phyloP scores from a whole-genome alignment of 2,888 invertebrate genomes.

The Parnassius orleans region DNA sequence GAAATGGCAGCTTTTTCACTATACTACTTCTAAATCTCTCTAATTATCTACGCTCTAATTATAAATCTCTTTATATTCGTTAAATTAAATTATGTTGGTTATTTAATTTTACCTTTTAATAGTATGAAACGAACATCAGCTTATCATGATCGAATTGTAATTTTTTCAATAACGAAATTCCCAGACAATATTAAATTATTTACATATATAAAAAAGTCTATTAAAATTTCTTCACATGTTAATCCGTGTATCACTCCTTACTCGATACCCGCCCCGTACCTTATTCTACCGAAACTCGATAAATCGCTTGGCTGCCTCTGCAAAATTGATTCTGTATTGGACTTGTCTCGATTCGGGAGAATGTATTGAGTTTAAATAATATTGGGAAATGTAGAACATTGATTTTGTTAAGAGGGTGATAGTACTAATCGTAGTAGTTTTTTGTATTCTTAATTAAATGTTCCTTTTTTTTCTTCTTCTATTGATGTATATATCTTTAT shows the following conservation, averaged over 20 bases:
- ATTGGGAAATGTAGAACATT: background rate
- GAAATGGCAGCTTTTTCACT: too few species aligned
- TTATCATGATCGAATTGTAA: too few species aligned
- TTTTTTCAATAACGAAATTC: background rate
- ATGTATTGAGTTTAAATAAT: conserved; percentile 33
- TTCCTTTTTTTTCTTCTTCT: too few species aligned
- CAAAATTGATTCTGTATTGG: conserved; percentile 37
- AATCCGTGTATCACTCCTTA: conserved; percentile 21
- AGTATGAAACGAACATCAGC: too few species aligned
- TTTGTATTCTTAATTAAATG: too few species aligned
- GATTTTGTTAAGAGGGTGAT: background rate
- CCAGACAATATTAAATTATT: conserved; percentile 2
- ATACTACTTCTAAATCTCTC: too few species aligned
- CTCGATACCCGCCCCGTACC: conserved; percentile 25
- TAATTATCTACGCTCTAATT: too few species aligned
- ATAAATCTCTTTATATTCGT: too few species aligned
- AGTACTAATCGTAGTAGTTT: background rate
- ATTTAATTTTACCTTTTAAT: too few species aligned
- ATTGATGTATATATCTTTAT: too few species aligned
- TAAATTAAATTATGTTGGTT: too few species aligned
- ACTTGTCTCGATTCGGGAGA: conserved; percentile 31
- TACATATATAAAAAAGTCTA: conserved; percentile 9
- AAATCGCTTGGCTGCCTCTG: conserved; percentile 36
- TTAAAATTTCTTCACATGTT: conserved; percentile 16
- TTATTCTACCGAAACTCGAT: conserved; percentile 36